These are phyloP conservation scores for Marronus borbonicus DNA, from an alignment of 2,888 invertebrate species.

Conservation along the genomic window DNA sequence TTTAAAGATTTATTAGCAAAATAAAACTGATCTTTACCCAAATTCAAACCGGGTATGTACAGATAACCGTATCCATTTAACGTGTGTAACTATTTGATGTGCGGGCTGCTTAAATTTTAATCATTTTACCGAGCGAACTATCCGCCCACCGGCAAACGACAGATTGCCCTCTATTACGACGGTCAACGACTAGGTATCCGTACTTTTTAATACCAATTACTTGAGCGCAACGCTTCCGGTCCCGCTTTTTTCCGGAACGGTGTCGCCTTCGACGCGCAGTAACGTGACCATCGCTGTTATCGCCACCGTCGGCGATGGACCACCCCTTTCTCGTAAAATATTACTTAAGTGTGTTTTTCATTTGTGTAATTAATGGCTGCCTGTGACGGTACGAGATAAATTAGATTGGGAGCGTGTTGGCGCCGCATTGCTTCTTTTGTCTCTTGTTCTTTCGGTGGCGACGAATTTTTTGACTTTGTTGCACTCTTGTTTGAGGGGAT, in stretches of 20 bases:
- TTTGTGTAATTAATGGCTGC: slow-evolving; percentile 49
- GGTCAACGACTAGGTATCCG: background rate
- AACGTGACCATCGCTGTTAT: slow-evolving; percentile 68
- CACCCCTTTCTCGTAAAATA: slow-evolving; percentile 66
- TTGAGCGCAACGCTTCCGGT: slow-evolving; percentile 1
- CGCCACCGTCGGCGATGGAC: slow-evolving; percentile 72
- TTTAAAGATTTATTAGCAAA: no score
- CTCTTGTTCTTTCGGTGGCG: slow-evolving; percentile 26
- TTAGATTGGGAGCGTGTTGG: slow-evolving; percentile 41
- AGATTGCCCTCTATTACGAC: background rate
- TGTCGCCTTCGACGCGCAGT: background rate
- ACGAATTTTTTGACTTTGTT: slow-evolving; percentile 26
- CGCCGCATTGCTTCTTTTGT: slow-evolving; percentile 43
- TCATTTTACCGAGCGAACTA: slow-evolving; percentile 21
- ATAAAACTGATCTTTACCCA: no score
- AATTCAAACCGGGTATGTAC: no score
- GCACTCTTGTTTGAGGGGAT: background rate
- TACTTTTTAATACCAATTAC: slow-evolving; percentile 46
- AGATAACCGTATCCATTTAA: background rate
- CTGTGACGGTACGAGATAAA: slow-evolving; percentile 38
- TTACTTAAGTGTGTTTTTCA: slow-evolving; percentile 68
- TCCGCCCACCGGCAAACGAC: slow-evolving; percentile 1
- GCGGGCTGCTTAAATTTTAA: slow-evolving; percentile 33
- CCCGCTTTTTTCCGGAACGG: background rate
- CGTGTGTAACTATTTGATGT: slow-evolving; percentile 24